Base-by-base conservation (phyloP, 2,888 invertebrate genomes). In the Epinotia demarniana region DNA sequence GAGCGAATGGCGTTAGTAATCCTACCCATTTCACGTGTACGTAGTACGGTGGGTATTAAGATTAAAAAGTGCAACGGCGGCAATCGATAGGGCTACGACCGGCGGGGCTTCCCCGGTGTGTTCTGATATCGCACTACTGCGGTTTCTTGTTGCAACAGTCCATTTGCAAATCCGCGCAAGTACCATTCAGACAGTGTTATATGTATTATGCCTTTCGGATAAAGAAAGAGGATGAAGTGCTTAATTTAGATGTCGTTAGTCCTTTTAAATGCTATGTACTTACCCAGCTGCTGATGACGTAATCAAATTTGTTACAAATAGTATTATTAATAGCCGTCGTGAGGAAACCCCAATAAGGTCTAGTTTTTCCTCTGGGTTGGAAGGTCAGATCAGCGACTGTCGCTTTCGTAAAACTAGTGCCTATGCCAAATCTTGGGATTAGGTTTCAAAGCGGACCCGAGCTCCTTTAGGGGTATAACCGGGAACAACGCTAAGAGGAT, bases 71-170 rank as follows among this genome's bases (percentile, higher is more conserved):
- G 68, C 68, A 68, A 39, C 58, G n/a, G 27, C 16, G 16, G 55
- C 19, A 57, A 68, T 58, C 68, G 68, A 68, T 68, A 68, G 68
- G 23, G 39, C 58, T 58, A 23, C 58, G 68, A 68, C 43, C 61
- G 43, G 23, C 57, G 43, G 68, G 68, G 58, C 58, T 68, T 68
- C 68, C 27, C 6, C 13, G 4, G 49, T 67, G 66, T 67, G 66
- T 67, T 67, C 66, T 68, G 68, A 68, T 68, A 68, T 68, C 68
- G 19, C 68, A 68, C 39, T 68, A 13, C 6, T 68, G 43, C 1
- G 68, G 68, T 16, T 68, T 58, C 68, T 11, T 27, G 33, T n/a
- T n/a, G n/a, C n/a, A n/a, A n/a, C 19, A 23, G 27, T 16, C n/a
- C n/a, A 4, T 16, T 3, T 58, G 68, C 68, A 58, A 68, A 68